These are phyloP conservation scores for Opisthocomus hoazin DNA, from an alignment of 2,113 vertebrate species.

Conservation along the genomic window DNA sequence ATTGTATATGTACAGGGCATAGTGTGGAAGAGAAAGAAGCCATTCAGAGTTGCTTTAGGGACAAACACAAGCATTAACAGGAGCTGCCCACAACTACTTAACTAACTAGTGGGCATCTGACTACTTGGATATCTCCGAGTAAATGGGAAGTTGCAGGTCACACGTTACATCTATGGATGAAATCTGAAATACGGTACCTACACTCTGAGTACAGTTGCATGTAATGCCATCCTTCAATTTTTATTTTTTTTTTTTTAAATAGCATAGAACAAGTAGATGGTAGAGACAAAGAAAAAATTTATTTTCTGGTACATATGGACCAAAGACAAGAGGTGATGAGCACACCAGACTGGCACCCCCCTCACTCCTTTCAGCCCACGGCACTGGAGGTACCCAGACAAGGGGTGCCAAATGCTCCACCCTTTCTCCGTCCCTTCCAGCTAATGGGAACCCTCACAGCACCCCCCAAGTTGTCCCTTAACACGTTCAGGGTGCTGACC, in stretches of 20 bases:
- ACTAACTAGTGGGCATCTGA: not conserved
- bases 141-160: not conserved
- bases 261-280: not conserved
- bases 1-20: not conserved
- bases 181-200: not conserved
- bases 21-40: not conserved
- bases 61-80: not conserved
- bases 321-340: not conserved
- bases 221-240: not conserved
- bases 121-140: not conserved
- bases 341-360: too few relatives aligned
- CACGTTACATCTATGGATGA: not conserved
- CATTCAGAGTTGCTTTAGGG: not conserved
- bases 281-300: not conserved
- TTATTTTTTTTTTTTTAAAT: not conserved
- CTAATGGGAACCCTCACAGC: not conserved
- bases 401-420: not conserved
- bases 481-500: not conserved
- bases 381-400: not conserved
- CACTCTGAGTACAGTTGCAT: not conserved
- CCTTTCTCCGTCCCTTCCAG: not conserved
- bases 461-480: not conserved
- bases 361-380: not conserved
- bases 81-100: not conserved
- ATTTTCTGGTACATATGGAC: not conserved